Base-by-base conservation (phyloP, 2,113 vertebrate species). In the Sphaerodactylus townsendi region DNA sequence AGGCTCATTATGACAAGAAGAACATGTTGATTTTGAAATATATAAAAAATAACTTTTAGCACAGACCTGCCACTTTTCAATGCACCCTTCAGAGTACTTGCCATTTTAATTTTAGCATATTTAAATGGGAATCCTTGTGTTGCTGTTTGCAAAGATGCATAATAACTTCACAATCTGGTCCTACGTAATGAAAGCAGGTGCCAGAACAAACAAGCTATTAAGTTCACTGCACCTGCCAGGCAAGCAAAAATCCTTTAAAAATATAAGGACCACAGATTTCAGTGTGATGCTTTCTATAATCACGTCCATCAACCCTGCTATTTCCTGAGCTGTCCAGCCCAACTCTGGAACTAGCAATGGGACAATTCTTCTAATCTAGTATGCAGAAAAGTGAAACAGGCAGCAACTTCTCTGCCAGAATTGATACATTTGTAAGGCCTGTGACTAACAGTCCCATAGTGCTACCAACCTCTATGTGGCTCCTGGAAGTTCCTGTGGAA, bases 71-170 rank as follows among this genome's bases (percentile, higher is more conserved):
- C 35, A 48, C 33, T 71, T 82, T 76, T 84, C 85, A 39, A 79
- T 17, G 7, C 50, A 65, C 37, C 77, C 80, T 65, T 84, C 88
- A 91, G 85, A 59, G 77, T 88, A 86, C 87, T 90, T 92, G 48
- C 35, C 79, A 65, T 91, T 86, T 90, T 69, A 46, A 84, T 62
- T 80, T 92, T 79, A 33, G 35, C 66, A 62, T n/a, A 8, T 11
- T 64, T 70, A 28, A 62, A 62, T 19, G 14, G 64, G 6, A 30
- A 77, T 37, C 56, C 50, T 35, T 46, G 17, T 62, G 25, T 33
- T 69, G 53, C 64, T 81, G n/a, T 17, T 88, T 19, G 14, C 59
- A 72, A 3, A 48, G 70, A 84, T 53, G 64, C 2, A 2, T 21
- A 30, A 83, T 81, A 11, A 48, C 59, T 84, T 81, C 73, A 50